These are phyloP conservation scores for Megalonaias nervosa DNA, from an alignment of 1,140 invertebrate genomes.

Conservation along the genomic window DNA sequence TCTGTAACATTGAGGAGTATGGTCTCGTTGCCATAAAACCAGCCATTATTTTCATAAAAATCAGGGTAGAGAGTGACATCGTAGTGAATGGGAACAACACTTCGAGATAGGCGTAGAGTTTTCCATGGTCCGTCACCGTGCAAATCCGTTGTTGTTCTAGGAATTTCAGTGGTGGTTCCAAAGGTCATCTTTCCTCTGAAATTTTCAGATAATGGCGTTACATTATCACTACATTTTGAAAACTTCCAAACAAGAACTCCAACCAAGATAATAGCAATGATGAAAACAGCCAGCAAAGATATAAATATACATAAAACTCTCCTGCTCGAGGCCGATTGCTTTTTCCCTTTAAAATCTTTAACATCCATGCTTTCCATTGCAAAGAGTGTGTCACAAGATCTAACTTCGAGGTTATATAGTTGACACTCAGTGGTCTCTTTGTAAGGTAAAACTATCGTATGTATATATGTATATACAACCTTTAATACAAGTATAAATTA, in stretches of 20 bases:
- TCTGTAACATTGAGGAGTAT: slow-evolving; percentile 53
- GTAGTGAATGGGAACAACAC: slow-evolving; percentile 82
- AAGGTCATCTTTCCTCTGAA: not conserved
- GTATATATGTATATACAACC: not conserved
- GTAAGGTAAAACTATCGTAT: not conserved
- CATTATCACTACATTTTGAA: slow-evolving; percentile 13
- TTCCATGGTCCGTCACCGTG: slow-evolving; percentile 63
- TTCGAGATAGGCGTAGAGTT: slow-evolving; percentile 76
- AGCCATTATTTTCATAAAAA: slow-evolving; percentile 53
- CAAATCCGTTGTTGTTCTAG: slow-evolving; percentile 12
- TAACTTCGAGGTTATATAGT: not conserved
- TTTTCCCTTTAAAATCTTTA: not conserved
- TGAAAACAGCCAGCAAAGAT: slow-evolving; percentile 38
- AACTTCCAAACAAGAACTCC: slow-evolving; percentile 47
- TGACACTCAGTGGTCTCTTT: not conserved
- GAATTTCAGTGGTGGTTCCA: not conserved
- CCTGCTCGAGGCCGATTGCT: slow-evolving; percentile 15
- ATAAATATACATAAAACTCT: slow-evolving; percentile 36
- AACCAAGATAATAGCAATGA: slow-evolving; percentile 29
- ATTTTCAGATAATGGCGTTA: not conserved
- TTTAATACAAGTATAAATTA: no score
- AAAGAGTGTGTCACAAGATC: not conserved
- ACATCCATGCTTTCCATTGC: not conserved
- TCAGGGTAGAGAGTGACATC: slow-evolving; percentile 83
- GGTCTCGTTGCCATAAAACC: slow-evolving; percentile 60